Evolutionary conservation across 2,113 vertebrate species (phyloP).

Genomic region (Cheilinus undulatus): DNA sequence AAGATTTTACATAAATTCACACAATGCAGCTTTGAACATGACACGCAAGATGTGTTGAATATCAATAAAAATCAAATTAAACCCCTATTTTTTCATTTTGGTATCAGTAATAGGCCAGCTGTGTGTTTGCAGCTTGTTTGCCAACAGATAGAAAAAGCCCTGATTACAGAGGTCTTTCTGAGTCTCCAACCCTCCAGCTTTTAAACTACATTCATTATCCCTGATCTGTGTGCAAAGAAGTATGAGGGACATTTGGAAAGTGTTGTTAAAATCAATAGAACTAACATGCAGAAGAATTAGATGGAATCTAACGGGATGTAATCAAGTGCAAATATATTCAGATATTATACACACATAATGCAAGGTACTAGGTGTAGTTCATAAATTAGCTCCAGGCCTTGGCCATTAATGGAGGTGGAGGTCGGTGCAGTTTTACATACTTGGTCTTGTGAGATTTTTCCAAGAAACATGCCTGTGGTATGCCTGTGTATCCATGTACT

Average conservation of each 20-base stretch:
- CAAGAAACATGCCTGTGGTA: neutral
- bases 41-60: no score
- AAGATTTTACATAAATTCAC: no score
- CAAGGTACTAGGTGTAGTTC: neutral
- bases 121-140: neutral
- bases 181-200: neutral
- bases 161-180: neutral
- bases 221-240: neutral
- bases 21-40: no score
- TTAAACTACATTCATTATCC: neutral
- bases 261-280: neutral
- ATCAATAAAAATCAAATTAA: no score
- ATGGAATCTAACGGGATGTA: neutral
- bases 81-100: neutral
- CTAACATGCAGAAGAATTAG: neutral
- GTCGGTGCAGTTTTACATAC: neutral
- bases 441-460: constrained; percentile 6
- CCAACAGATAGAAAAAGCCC: neutral
- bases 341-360: neutral
- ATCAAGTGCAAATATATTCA: neutral
- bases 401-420: neutral
- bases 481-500: neutral
- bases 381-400: neutral
- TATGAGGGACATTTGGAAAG: neutral
- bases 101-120: neutral